These are phyloP conservation scores for Parauchenoglanis punctatus DNA, from an alignment of 2,797 vertebrate genomes.

Conservation along the genomic window DNA sequence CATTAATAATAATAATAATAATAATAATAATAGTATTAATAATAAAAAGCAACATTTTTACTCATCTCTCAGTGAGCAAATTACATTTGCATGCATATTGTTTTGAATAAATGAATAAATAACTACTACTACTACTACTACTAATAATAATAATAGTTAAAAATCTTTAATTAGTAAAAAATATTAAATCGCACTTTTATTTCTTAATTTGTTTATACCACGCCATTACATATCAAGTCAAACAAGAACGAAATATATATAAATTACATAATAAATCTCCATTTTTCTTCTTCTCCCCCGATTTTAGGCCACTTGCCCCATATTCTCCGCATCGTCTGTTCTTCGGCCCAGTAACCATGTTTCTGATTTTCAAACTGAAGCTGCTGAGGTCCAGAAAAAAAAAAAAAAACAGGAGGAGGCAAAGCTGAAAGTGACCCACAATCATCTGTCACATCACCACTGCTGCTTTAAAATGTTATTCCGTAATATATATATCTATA, in stretches of 20 bases:
- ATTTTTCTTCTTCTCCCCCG: too few relatives aligned
- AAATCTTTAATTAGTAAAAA: not conserved
- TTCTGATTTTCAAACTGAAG: slow-evolving; percentile 3
- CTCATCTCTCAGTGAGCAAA: not conserved
- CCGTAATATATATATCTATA: not conserved
- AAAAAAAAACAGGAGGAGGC: not conserved
- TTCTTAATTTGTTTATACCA: too few relatives aligned
- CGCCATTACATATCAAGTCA: too few relatives aligned
- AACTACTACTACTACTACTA: not conserved
- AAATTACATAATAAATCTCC: too few relatives aligned
- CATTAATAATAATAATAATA: not conserved
- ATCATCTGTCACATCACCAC: not conserved
- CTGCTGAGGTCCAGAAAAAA: not conserved
- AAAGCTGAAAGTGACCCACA: not conserved
- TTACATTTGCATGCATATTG: too few relatives aligned
- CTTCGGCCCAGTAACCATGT: not conserved
- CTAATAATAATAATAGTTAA: not conserved
- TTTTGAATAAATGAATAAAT: not conserved
- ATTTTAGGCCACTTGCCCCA: not conserved
- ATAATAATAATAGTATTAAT: not conserved
- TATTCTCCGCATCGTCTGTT: not conserved
- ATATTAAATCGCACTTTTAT: not conserved
- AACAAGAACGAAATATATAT: too few relatives aligned
- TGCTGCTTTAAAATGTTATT: not conserved
- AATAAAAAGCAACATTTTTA: not conserved